Percentiles rank a stretch among this genome's conserved stretches.
phyloP scores from a whole-genome alignment of 2,797 vertebrate genomes.

The Takifugu rubripes region DNA sequence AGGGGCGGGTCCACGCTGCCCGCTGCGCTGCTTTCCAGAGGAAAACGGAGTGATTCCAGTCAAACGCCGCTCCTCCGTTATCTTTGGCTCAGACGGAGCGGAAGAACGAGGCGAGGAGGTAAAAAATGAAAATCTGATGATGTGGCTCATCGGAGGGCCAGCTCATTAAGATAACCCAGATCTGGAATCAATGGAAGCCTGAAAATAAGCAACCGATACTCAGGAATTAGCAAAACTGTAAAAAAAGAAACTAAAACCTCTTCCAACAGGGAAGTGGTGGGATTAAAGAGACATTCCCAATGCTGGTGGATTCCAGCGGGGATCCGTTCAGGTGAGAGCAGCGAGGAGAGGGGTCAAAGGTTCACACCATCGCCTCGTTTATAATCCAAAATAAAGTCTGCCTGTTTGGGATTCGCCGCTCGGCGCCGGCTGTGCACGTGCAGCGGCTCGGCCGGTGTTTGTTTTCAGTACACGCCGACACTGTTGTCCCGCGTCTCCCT shows the following conservation, averaged over 20 bases:
- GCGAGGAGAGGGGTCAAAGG: slow-evolving; percentile 28
- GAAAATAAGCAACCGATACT: slow-evolving; percentile 2
- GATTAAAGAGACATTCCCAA: slow-evolving; percentile 57
- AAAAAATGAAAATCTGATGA: slow-evolving; percentile 55
- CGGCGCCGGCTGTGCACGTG: slow-evolving; percentile 69
- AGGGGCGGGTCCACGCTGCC: slow-evolving; percentile 59
- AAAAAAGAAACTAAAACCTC: no score
- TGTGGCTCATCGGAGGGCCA: slow-evolving; percentile 53
- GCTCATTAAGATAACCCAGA: slow-evolving; percentile 53
- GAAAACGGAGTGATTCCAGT: slow-evolving; percentile 71
- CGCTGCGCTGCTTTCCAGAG: slow-evolving; percentile 67
- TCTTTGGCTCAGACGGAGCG: slow-evolving; percentile 67
- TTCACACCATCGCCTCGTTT: slow-evolving; percentile 36
- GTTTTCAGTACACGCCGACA: slow-evolving; percentile 54
- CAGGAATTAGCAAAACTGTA: no score
- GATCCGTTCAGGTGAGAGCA: slow-evolving; percentile 62
- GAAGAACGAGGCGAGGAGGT: slow-evolving; percentile 32
- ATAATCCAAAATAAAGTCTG: slow-evolving; percentile 20
- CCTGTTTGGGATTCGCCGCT: neutral
- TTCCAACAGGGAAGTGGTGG: slow-evolving; percentile 30
- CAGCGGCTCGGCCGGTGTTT: slow-evolving; percentile 44
- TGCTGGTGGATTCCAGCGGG: slow-evolving; percentile 62
- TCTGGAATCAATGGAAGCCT: slow-evolving; percentile 21
- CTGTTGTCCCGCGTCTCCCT: slow-evolving; percentile 40
- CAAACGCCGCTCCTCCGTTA: slow-evolving; percentile 68